phyloP scores from a whole-genome alignment of 2,113 vertebrate genomes.

The Pomatostomus ruficeps region DNA sequence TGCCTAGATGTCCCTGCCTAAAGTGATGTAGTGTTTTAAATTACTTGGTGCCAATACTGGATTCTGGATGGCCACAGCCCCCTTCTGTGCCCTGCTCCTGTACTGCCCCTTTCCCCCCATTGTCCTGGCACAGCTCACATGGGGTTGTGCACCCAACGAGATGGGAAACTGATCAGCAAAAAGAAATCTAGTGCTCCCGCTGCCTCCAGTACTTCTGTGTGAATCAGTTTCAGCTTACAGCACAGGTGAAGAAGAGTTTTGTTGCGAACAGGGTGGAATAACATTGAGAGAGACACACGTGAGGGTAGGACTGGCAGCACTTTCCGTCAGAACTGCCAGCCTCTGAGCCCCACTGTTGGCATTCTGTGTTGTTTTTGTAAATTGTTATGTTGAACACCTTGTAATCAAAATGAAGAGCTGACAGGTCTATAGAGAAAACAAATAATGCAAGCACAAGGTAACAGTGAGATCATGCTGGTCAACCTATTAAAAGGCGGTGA shows the following conservation, averaged over 20 bases:
- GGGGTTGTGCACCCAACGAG: not conserved
- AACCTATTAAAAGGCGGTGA: not conserved
- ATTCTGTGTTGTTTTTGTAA: not conserved
- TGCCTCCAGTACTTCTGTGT: not conserved
- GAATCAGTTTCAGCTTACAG: not conserved
- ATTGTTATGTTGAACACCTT: not conserved
- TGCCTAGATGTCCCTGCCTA: not conserved
- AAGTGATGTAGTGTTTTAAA: not conserved
- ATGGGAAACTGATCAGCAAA: not conserved
- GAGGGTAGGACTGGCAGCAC: not conserved
- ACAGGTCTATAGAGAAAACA: not conserved
- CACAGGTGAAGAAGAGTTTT: not conserved
- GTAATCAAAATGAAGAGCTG: not conserved
- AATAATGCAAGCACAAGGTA: conserved; percentile 3
- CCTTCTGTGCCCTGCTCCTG: not conserved
- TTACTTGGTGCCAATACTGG: not conserved
- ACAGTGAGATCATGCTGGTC: conserved; percentile 10
- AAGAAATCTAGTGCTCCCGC: not conserved
- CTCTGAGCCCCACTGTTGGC: not conserved
- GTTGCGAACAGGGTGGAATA: not conserved
- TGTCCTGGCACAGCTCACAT: not conserved
- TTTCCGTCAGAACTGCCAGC: not conserved
- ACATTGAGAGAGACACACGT: not conserved
- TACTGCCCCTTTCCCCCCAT: not conserved
- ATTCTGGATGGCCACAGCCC: not conserved